Conservation (phyloP, 2,888 invertebrate genomes). For the Chaetogeoica ovagalla region DNA sequence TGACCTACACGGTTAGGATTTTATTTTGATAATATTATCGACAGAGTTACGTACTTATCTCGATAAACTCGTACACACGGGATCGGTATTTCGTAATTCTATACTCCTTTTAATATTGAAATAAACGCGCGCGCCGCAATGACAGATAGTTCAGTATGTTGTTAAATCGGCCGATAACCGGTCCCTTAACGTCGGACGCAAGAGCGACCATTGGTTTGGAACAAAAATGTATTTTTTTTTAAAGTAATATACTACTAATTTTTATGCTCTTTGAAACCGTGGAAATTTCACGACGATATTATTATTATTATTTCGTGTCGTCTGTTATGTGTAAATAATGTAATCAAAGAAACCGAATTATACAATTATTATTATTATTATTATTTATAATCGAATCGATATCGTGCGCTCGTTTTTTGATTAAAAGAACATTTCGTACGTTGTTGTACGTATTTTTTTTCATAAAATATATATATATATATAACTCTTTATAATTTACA, state of each 20-base stretch:
- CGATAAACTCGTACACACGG: no score
- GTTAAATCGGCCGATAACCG: not conserved
- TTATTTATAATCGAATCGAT: no score
- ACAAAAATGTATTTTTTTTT: not conserved
- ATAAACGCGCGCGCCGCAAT: not conserved
- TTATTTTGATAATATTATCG: not conserved
- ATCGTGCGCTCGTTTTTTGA: no score
- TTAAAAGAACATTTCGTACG: no score
- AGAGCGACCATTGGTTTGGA: not conserved
- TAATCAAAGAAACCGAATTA: no score
- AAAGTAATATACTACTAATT: not conserved
- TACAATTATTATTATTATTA: no score
- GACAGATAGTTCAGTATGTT: not conserved
- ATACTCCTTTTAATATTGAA: not conserved
- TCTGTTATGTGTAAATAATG: no score
- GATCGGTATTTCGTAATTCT: no score
- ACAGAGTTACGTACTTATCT: no score
- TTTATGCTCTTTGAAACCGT: not conserved
- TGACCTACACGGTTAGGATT: not conserved
- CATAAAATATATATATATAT: no score
- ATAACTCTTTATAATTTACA: no score
- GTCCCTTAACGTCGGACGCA: not conserved
- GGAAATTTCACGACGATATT: not conserved
- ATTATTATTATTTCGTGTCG: not conserved
- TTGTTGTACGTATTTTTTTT: no score